phyloP scores from a whole-genome alignment of 2,797 vertebrate species.

The Coccyzus lansbergi region DNA sequence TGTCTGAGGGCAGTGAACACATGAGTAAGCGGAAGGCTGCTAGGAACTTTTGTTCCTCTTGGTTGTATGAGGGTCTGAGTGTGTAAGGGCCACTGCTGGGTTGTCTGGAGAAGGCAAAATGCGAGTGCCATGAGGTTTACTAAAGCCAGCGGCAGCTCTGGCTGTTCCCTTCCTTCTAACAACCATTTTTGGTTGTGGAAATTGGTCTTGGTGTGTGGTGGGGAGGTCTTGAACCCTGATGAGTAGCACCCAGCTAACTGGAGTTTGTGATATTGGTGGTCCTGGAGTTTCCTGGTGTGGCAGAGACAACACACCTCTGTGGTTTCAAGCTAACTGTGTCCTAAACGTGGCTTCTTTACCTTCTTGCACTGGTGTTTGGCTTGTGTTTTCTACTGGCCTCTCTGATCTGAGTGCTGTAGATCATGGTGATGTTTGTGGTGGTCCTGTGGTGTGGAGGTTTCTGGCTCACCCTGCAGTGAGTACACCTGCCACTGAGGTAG shows the following conservation, averaged over 20 bases:
- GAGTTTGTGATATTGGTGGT: accelerated
- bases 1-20: accelerated
- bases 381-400: neutral
- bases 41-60: accelerated
- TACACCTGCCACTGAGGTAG: accelerated
- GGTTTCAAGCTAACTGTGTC: neutral
- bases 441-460: neutral
- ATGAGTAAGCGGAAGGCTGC: neutral
- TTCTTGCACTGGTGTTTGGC: neutral
- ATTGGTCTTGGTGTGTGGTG: neutral
- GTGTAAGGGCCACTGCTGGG: accelerated
- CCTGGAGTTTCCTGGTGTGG: neutral
- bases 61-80: neutral
- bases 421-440: neutral
- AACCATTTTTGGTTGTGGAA: accelerated
- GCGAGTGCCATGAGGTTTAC: neutral
- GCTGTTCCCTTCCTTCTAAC: neutral
- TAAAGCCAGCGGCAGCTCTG: neutral
- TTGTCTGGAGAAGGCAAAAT: neutral
- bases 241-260: neutral
- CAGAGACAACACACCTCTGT: neutral
- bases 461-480: neutral
- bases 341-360: accelerated
- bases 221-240: neutral
- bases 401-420: neutral